A percentile compares a stretch with the other conserved stretches of the same genome.
phyloP scores from a whole-genome alignment of 2,797 vertebrate species.

The Eulemur albifrons region DNA sequence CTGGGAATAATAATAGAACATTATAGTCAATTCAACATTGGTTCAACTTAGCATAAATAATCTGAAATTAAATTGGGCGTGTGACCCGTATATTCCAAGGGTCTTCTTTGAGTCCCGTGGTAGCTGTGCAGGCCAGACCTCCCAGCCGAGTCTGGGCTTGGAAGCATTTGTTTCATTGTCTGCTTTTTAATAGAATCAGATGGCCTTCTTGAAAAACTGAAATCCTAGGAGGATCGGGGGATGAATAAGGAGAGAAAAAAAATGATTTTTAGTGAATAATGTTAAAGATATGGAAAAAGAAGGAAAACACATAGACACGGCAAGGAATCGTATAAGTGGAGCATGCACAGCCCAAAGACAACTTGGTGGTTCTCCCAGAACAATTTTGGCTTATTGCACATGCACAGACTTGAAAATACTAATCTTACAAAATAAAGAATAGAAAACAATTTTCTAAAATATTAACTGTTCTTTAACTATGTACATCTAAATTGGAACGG shows the following conservation, averaged over 20 bases:
- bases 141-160: constrained; percentile 11
- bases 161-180: constrained; percentile 73
- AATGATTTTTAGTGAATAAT: constrained; percentile 42
- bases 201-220: constrained; percentile 68
- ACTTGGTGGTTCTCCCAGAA: not conserved
- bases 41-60: constrained; percentile 68
- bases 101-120: constrained; percentile 26
- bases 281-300: constrained; percentile 50
- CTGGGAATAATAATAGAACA: constrained; percentile 23
- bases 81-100: constrained; percentile 18
- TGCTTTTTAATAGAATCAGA: constrained; percentile 75
- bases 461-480: not conserved
- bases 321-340: constrained; percentile 30
- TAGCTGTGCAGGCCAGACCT: constrained; percentile 48
- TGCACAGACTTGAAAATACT: not conserved
- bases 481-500: not conserved
- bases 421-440: not conserved
- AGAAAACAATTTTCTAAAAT: not conserved
- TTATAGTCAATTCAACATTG: constrained; percentile 45
- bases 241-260: constrained; percentile 56
- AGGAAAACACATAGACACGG: constrained; percentile 51
- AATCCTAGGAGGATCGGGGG: constrained; percentile 63
- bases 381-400: not conserved
- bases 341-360: not conserved
- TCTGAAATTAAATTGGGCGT: constrained; percentile 67